Percentiles rank a stretch among this genome's conserved stretches.
These are phyloP conservation scores for Corapipo altera DNA, from an alignment of 2,113 vertebrate genomes.

Conservation along the genomic window DNA sequence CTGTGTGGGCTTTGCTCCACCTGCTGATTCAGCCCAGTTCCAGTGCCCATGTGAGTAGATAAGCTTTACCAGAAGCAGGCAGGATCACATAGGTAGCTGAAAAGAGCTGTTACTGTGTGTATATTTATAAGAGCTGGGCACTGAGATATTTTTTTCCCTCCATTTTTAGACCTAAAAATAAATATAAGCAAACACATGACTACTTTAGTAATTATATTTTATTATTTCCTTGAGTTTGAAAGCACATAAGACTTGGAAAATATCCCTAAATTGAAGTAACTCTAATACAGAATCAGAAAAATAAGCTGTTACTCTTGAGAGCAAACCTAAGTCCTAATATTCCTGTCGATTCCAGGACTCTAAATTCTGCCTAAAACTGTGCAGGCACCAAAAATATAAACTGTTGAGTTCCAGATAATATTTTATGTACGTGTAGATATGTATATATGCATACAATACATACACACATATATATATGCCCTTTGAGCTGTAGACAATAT, in stretches of 20 bases:
- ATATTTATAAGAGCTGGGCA: not conserved
- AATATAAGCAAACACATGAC: not conserved
- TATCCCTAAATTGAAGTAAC: not conserved
- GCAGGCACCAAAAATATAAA: not conserved
- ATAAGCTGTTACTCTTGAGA: not conserved
- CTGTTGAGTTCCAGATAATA: not conserved
- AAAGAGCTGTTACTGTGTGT: not conserved
- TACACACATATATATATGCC: not conserved
- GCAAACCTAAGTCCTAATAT: not conserved
- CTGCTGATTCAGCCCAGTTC: not conserved
- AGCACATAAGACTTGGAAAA: not conserved
- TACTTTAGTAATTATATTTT: constrained; percentile 11
- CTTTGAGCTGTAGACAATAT: not conserved
- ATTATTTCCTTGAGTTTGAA: constrained; percentile 36
- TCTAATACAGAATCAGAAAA: not conserved
- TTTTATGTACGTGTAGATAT: not conserved
- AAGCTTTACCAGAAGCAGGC: not conserved
- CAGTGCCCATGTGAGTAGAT: not conserved
- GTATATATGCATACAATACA: not conserved
- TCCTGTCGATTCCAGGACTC: not conserved
- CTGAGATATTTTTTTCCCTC: not conserved
- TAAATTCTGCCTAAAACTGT: not conserved
- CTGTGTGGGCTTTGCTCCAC: not conserved
- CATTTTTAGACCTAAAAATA: not conserved
- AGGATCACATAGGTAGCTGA: not conserved